Evolutionary conservation across 2,797 vertebrate genomes (phyloP).

Genomic region (Arnoldichthys spilopterus): DNA sequence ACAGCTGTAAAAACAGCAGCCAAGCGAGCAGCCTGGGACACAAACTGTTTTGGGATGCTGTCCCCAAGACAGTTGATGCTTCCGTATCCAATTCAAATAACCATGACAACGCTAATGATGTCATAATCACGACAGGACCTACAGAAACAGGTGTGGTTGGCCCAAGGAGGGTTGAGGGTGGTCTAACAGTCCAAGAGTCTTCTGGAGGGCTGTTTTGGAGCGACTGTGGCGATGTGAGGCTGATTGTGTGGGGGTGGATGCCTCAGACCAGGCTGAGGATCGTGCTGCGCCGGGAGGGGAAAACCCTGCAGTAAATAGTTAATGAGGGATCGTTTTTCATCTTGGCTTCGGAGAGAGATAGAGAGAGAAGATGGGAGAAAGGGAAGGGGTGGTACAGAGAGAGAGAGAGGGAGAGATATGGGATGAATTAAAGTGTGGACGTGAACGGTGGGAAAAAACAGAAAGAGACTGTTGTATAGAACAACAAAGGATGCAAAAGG

Average conservation of each 20-base stretch:
- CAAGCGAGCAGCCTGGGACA: not conserved
- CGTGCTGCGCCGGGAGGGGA: not conserved
- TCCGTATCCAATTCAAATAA: not conserved
- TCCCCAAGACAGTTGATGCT: not conserved
- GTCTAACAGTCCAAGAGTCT: not conserved
- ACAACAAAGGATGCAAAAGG: too few species aligned
- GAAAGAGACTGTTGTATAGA: too few species aligned
- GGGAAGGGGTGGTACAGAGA: too few species aligned
- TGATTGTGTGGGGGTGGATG: not conserved
- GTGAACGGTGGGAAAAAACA: too few species aligned
- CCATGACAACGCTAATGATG: slow-evolving; percentile 10
- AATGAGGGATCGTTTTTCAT: not conserved
- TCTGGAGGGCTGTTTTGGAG: not conserved
- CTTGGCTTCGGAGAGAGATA: too few species aligned
- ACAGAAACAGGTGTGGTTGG: not conserved
- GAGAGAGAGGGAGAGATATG: too few species aligned
- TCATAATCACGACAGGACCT: not conserved
- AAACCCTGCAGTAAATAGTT: slow-evolving; percentile 4
- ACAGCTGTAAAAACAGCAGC: not conserved
- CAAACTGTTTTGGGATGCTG: not conserved
- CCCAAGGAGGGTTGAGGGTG: not conserved
- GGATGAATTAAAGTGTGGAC: too few species aligned
- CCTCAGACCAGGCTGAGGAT: not conserved
- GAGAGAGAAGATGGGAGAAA: too few species aligned
- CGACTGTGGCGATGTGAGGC: not conserved